Percentiles rank a stretch among this genome's conserved stretches.
Conservation (phyloP, 2,113 vertebrate species). For the Strix uralensis region DNA sequence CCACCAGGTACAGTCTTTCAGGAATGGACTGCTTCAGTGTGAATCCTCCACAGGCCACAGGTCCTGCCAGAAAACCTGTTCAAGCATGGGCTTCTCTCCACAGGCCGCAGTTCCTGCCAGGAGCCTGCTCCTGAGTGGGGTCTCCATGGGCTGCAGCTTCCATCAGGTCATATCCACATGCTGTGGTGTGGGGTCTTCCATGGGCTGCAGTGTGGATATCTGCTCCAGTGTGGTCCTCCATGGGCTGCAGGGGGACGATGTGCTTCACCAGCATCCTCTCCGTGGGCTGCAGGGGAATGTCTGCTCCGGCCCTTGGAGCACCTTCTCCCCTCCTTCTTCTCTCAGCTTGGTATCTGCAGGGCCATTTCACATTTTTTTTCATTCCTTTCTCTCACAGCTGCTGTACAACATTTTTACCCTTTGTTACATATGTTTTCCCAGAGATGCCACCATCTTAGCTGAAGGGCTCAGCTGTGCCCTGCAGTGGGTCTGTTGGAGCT, state of each 20-base stretch:
- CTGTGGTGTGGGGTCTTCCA: neutral
- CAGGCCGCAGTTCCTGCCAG: neutral
- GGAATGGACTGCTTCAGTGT: neutral
- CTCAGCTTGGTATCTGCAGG: neutral
- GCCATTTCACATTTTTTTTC: neutral
- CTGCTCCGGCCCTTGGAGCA: neutral
- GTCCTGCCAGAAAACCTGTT: neutral
- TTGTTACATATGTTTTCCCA: neutral
- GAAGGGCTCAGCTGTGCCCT: neutral
- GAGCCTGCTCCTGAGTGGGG: fast-evolving
- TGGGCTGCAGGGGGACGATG: neutral
- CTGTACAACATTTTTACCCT: neutral
- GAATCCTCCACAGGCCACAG: neutral
- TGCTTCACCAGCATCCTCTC: neutral
- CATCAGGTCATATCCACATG: fast-evolving
- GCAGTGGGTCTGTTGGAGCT: fast-evolving
- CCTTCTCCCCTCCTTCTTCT: neutral
- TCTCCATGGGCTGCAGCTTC: neutral
- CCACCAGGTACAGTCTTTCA: neutral
- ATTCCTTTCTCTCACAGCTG: neutral
- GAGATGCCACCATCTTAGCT: no score
- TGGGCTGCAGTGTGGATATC: neutral
- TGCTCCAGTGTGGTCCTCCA: neutral
- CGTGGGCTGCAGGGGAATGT: neutral
- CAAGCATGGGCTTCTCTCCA: neutral